Base-by-base conservation (phyloP, 2,888 invertebrate species). In the Eupithecia subumbrata region DNA sequence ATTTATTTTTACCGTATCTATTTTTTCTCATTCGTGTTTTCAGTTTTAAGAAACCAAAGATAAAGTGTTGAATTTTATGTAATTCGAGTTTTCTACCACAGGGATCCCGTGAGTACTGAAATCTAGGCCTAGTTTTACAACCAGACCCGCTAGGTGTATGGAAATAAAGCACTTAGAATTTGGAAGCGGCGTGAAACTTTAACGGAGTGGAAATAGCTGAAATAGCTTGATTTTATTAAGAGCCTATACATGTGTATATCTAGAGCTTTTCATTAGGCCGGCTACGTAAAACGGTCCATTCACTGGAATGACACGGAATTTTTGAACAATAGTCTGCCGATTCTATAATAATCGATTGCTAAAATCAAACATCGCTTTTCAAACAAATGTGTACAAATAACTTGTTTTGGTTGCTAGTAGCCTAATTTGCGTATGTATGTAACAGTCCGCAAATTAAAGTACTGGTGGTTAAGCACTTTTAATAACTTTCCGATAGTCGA, bases 261-360 rank as follows among this genome's bases (percentile, higher is more conserved):
- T 8, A 64, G 5, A 22, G 66, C 18, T n/a, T 77, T 60, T 79
- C 78, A 81, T 81, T 80, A 80, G 78, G 78, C 75, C 63, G 73
- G 76, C 75, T 80, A 68, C 77, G 76, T 75, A 68, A 79, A 82
- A 79, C 66, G 78, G 63, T 75, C 79, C 71, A 81, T 81, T 81
- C 74, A 80, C 71, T 64, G 73, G 79, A 82, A 82, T 84, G 84
- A 83, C 83, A 76, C 37, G 80, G 80, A 71, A 64, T 52, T 81
- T 82, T 78, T 5, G 52, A 22, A 82, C 80, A 81, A 79, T 76
- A 76, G 78, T 63, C 45, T 52, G 56, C 72, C 68, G 74, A 25
- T 45, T 74, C 43, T 76, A 71, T 71, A 75, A 78, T 76, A 75
- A 78, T 76, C 76, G 79, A 79, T 76, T 80, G 67, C 67, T 72